Base-by-base conservation (phyloP, 2,888 invertebrate genomes). In the Rotaria magnacalcarata region DNA sequence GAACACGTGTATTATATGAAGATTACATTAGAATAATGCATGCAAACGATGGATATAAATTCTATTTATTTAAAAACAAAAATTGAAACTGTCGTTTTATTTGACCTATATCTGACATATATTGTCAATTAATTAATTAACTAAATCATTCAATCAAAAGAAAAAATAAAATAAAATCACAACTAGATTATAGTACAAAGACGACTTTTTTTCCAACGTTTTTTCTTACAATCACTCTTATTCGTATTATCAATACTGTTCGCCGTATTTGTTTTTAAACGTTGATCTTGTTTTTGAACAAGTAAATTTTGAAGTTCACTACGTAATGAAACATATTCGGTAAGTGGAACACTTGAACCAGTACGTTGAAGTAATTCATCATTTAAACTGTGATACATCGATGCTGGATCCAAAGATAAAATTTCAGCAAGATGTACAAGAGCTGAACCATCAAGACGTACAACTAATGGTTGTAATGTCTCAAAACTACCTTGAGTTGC, bases 311-410 rank as follows among this genome's bases (percentile, higher is more conserved):
- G 43, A 19, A 80, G 19, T 80, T 80, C 80, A 80, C 80, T 80
- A 34, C 47, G 47, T 80, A 80, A 80, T 43, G 80, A 80, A n/a
- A 80, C 80, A 80, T 80, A 80, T 80, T 80, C 80, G 21, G 80
- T 80, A n/a, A 80, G 5, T 43, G 80, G 80, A 47, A 43, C 47
- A 47, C 14, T 80, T 43, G 43, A 11, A 47, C 80, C 80, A 41
- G 80, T 80, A n/a, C 80, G 80, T 80, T 43, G 43, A 43, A 43
- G 47, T 47, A 80, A 47, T n/a, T 80, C 80, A n/a, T 80, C 47
- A 47, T 80, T 80, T 80, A 80, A 80, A 80, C 80, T 80, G 47
- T 47, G 47, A 80, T 80, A 80, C 80, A 80, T 80, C 5, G 80
- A 43, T 80, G 80, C 80, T 80, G 80, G 80, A 47, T 80, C 80